Evolutionary conservation across 2,113 vertebrate genomes (phyloP), one percentile per base, ranked within the genome.

Genomic region (Callospermophilus lateralis): DNA sequence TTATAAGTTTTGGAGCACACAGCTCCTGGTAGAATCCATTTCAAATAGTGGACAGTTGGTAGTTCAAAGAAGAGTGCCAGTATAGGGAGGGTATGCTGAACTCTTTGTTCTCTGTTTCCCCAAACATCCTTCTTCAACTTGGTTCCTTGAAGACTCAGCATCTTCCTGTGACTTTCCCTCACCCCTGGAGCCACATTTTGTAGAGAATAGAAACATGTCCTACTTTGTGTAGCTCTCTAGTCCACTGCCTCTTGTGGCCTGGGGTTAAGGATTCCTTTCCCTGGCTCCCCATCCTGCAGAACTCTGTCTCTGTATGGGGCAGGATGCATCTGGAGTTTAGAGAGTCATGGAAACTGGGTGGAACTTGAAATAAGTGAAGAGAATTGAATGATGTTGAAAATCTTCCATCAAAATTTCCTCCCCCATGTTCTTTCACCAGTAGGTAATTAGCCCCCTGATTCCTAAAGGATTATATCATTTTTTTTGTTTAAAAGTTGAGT

Each of bases 401-500:
- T 39, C 17, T 73, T n/a, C 51, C n/a, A 84, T 79, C 20, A 61
- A 67, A 85, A 61, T 80, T 74, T 74, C 70, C 48, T 96, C 72
- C 85, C 22, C 78, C 78, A 24, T 85, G 42, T 12, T 70, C 34
- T 84, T 90, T 61, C 30, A 61, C n/a, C 65, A 73, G 84, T 81
- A 70, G 86, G 78, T 93, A 74, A 95, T 89, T 34, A 94, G 34
- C 24, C 61, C 39, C 51, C 51, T 84, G 48, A 84, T 68, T 97
- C 78, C n/a, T 67, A 81, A 61, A 78, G n/a, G 20, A 84, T 96
- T 90, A 88, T 45, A 58, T 84, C 70, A 79, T 53, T 90, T 92
- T 74, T 87, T 92, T 74, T 73, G 48, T 65, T 92, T 87, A 74
- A 96, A 67, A 93, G 93, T 73, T 97, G 94, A 97, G 87, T 97